A percentile compares a stretch with the other conserved stretches of the same genome.
Evolutionary conservation across 2,113 vertebrate genomes (phyloP).

Genomic region (Oophaga pumilio): DNA sequence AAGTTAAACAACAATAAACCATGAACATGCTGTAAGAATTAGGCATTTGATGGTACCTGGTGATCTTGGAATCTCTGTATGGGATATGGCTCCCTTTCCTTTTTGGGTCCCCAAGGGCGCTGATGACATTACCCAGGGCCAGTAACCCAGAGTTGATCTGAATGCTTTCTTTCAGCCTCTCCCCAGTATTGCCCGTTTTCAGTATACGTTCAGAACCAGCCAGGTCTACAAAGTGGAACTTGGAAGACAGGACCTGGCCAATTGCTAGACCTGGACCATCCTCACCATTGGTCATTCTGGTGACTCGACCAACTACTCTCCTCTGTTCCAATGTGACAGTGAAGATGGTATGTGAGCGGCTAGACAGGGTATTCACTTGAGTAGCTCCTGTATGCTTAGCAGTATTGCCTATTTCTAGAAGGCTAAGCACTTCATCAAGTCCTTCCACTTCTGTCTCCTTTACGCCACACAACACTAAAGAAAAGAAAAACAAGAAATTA

Average conservation of each 20-base stretch:
- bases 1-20: no score
- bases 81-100: constrained; percentile 90
- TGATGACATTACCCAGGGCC: constrained; percentile 93
- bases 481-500: not conserved
- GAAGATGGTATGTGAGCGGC: constrained; percentile 94
- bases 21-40: no score
- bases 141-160: constrained; percentile 95
- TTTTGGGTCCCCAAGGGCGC: constrained; percentile 90
- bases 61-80: constrained; percentile 97
- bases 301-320: constrained; percentile 73
- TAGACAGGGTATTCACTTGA: constrained; percentile 89
- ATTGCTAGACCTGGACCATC: not conserved
- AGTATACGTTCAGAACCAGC: constrained; percentile 92
- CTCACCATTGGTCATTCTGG: constrained; percentile 53
- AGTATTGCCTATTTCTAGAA: constrained; percentile 91
- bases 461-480: constrained; percentile 87
- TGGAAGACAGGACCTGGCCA: constrained; percentile 86
- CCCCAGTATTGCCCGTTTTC: constrained; percentile 89
- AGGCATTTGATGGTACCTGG: constrained; percentile 75
- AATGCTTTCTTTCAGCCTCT: constrained; percentile 93
- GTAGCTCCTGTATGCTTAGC: constrained; percentile 93
- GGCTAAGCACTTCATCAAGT: constrained; percentile 92
- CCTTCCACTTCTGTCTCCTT: constrained; percentile 94
- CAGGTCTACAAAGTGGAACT: constrained; percentile 96
- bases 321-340: constrained; percentile 92